Percentiles rank a stretch among this genome's conserved stretches.
phyloP scores from a whole-genome alignment of 1,140 invertebrate genomes.

The Colletes gigas region DNA sequence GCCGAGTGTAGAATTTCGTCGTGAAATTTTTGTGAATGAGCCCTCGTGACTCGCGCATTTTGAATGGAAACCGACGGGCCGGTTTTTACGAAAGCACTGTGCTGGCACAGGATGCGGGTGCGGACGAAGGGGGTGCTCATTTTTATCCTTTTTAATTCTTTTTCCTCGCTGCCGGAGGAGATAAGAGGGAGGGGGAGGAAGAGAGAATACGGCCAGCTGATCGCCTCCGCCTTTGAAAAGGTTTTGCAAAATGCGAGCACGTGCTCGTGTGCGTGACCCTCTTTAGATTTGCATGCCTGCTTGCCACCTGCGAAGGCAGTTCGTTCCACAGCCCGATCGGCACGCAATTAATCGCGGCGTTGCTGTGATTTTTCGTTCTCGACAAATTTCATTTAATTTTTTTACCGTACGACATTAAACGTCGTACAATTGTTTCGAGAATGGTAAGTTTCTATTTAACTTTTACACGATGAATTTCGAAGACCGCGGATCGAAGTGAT shows the following conservation, averaged over 20 bases:
- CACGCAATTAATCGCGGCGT: constrained; percentile 44
- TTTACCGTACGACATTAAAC: too few species aligned
- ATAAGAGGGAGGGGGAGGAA: constrained; percentile 36
- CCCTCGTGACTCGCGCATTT: constrained; percentile 67
- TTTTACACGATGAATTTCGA: too few species aligned
- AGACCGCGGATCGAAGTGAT: too few species aligned
- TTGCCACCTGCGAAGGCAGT: constrained; percentile 65
- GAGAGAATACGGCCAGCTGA: constrained; percentile 63
- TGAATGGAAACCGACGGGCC: constrained; percentile 63
- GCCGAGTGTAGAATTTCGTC: constrained; percentile 64
- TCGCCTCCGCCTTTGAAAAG: constrained; percentile 55
- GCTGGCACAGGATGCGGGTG: constrained; percentile 66
- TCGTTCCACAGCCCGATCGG: constrained; percentile 24
- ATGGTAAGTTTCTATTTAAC: too few species aligned
- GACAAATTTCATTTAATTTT: neutral
- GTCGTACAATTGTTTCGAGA: too few species aligned
- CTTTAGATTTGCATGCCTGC: constrained; percentile 59
- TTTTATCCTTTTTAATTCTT: constrained; percentile 59
- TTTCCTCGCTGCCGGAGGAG: constrained; percentile 23
- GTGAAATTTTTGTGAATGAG: constrained; percentile 68
- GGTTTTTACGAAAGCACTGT: constrained; percentile 61
- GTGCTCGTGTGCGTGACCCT: constrained; percentile 62
- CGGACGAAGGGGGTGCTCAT: constrained; percentile 56
- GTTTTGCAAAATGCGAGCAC: constrained; percentile 65
- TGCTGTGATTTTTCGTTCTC: neutral